Evolutionary conservation across 2,888 invertebrate species (phyloP).

Genomic region (Polyommatus icarus): DNA sequence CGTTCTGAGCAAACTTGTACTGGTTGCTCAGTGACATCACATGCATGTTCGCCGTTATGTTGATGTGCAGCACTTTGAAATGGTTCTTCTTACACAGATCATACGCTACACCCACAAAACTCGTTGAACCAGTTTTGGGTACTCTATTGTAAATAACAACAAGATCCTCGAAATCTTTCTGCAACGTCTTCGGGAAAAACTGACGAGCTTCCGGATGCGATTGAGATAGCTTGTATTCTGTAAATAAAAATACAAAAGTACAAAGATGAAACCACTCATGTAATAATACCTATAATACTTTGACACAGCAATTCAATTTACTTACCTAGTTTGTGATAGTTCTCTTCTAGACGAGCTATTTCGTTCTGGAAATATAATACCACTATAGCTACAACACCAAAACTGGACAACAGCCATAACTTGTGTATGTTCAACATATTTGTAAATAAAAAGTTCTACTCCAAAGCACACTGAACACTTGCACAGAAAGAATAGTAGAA

Average conservation of each 20-base stretch:
- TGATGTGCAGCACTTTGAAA: conserved; percentile 90
- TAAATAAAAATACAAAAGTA: conserved; percentile 42
- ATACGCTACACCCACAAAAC: conserved; percentile 95
- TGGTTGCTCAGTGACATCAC: conserved; percentile 97
- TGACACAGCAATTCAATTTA: conserved; percentile 29
- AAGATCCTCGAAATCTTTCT: conserved; percentile 82
- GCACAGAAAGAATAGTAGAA: conserved; percentile 57
- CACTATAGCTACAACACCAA: conserved; percentile 69
- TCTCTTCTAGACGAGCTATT: conserved; percentile 68
- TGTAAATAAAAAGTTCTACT: conserved; percentile 49
- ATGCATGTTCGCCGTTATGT: conserved; percentile 97
- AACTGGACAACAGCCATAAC: conserved; percentile 70
- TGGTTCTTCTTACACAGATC: conserved; percentile 89
- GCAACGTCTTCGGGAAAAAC: conserved; percentile 58
- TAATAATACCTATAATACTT: not conserved
- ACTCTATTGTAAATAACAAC: conserved; percentile 97
- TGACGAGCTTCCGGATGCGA: conserved; percentile 63
- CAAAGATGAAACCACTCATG: not conserved
- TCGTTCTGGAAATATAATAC: conserved; percentile 75
- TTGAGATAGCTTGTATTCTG: conserved; percentile 66
- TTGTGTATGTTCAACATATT: conserved; percentile 75
- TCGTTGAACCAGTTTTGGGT: conserved; percentile 98
- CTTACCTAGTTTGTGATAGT: conserved; percentile 64
- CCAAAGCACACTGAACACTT: conserved; percentile 57
- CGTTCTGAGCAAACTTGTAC: conserved; percentile 92